A percentile compares a stretch with the other conserved stretches of the same genome.
phyloP scores from a whole-genome alignment of 2,113 vertebrate genomes.

The Rhodinocichla rosea region DNA sequence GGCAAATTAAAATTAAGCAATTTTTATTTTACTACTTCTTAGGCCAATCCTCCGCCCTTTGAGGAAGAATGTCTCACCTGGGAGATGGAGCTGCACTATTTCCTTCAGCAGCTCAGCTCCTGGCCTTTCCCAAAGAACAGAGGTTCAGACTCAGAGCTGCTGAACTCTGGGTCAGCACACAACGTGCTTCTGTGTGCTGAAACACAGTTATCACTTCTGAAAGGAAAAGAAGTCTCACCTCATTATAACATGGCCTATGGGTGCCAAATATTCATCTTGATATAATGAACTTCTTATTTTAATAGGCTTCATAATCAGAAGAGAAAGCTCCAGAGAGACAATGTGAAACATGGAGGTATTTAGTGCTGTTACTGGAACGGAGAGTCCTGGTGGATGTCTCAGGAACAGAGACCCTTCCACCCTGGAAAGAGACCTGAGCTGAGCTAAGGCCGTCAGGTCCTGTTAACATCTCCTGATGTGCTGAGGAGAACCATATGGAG shows the following conservation, averaged over 20 bases:
- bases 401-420: neutral
- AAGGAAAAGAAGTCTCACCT: constrained; percentile 47
- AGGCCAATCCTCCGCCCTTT: neutral
- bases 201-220: neutral
- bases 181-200: neutral
- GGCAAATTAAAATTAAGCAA: neutral
- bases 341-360: neutral
- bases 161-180: constrained; percentile 42
- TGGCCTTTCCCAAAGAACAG: neutral
- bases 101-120: neutral
- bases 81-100: neutral
- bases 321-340: constrained; percentile 29
- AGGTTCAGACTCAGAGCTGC: neutral
- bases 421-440: neutral
- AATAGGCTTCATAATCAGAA: constrained; percentile 39
- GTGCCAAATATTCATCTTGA: constrained; percentile 31
- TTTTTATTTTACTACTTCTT: neutral
- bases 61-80: neutral
- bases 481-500: constrained; percentile 18
- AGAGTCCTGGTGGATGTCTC: neutral
- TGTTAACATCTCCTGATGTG: neutral
- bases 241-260: constrained; percentile 69
- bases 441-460: constrained; percentile 24
- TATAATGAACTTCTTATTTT: constrained; percentile 60
- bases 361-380: neutral